Conservation (phyloP, 1,140 invertebrate genomes). For the Bombyx mori region ASM3026992v2 NC_085110.1:5060501-5061000, state of each 20-base stretch:
- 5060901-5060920: too few species aligned
- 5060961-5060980: too few species aligned
- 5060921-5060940: too few species aligned
- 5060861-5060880: too few species aligned
- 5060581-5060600: constrained; percentile 71
- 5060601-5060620: constrained; percentile 66
- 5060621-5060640: constrained; percentile 57
- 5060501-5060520: constrained; percentile 69
- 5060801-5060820: too few species aligned
- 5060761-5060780: too few species aligned
- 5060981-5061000: too few species aligned
- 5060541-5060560: constrained; percentile 69
- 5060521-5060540: constrained; percentile 69
- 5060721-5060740: constrained; percentile 3
- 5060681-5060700: constrained; percentile 56
- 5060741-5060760: background rate
- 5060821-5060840: too few species aligned
- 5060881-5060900: too few species aligned
- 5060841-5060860: too few species aligned
- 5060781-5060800: too few species aligned
- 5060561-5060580: constrained; percentile 70
- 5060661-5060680: constrained; percentile 65
- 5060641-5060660: constrained; percentile 56
- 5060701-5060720: constrained; percentile 46
- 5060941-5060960: too few species aligned